These are phyloP conservation scores for Ophioderma brevispina DNA, from an alignment of 35 echinoderm and acorn worm species.

Conservation along the genomic window DNA sequence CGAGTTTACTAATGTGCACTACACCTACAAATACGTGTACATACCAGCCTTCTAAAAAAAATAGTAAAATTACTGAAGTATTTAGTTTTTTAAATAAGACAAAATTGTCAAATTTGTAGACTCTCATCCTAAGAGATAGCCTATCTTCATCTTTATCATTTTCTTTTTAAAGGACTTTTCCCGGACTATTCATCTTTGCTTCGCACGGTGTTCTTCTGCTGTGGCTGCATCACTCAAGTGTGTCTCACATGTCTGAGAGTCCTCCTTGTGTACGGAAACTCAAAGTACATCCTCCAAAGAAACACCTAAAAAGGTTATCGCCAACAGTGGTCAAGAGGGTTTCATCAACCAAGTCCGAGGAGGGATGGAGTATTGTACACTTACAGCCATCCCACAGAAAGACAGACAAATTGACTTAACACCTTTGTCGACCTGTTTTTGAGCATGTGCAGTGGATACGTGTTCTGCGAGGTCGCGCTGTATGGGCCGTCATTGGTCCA, in stretches of 20 bases:
- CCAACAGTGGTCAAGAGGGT: constrained; percentile 87
- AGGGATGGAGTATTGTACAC: constrained; percentile 87
- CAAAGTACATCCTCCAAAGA: constrained; percentile 79
- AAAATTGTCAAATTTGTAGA: no score
- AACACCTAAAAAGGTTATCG: constrained; percentile 86
- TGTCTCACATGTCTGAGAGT: constrained; percentile 72
- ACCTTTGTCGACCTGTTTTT: constrained; percentile 68
- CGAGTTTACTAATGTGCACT: no score
- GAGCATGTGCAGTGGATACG: constrained; percentile 71
- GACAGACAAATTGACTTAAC: constrained; percentile 84
- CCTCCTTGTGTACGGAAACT: constrained; percentile 79
- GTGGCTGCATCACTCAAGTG: no score
- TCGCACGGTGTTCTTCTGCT: no score
- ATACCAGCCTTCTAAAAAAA: no score
- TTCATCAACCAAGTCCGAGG: constrained; percentile 84
- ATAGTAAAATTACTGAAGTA: no score
- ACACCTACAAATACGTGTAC: no score
- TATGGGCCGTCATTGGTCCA: constrained; percentile 51
- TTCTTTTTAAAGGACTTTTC: no score
- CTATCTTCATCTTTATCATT: no score
- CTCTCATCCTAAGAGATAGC: no score
- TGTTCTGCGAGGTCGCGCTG: constrained; percentile 97
- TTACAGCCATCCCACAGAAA: constrained; percentile 99
- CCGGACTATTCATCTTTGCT: no score
- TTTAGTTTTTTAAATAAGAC: no score